A percentile compares a stretch with the other conserved stretches of the same genome.
Evolutionary conservation across 2,888 invertebrate genomes (phyloP).

Genomic region (Xanthorhoe spadicearia): DNA sequence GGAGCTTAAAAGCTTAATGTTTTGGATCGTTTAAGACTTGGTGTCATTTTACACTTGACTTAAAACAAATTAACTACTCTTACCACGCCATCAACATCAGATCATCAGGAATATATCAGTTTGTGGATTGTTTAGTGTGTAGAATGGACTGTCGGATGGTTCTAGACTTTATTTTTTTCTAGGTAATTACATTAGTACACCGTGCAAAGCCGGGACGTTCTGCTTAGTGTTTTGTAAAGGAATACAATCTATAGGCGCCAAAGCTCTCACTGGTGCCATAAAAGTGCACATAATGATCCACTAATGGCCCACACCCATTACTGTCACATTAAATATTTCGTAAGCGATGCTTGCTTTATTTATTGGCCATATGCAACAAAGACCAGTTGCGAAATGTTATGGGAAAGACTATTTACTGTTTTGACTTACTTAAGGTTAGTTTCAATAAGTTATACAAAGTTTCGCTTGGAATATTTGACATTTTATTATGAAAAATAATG

Average conservation of each 20-base stretch:
- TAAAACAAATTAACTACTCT: too few species aligned
- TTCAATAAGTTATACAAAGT: too few species aligned
- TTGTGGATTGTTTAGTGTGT: too few species aligned
- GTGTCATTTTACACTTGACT: background rate
- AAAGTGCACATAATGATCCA: constrained; percentile 73
- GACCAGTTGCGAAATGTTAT: constrained; percentile 15
- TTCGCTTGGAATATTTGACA: too few species aligned
- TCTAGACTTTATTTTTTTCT: too few species aligned
- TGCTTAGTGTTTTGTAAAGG: too few species aligned
- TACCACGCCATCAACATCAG: too few species aligned
- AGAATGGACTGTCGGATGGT: too few species aligned
- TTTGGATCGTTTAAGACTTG: background rate
- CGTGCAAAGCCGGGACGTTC: too few species aligned
- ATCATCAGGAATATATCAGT: background rate
- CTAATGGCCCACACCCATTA: constrained; percentile 78
- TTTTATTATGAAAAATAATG: too few species aligned
- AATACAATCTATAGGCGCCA: constrained; percentile 17
- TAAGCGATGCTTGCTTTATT: constrained; percentile 56
- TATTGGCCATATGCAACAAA: constrained; percentile 51
- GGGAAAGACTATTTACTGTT: background rate
- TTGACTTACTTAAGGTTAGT: too few species aligned
- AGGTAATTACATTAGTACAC: too few species aligned
- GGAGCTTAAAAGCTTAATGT: background rate
- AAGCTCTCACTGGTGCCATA: constrained; percentile 60
- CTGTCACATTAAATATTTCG: constrained; percentile 74